Evolutionary conservation across 2,113 vertebrate genomes (phyloP).

Genomic region (Etia nguti): DNA sequence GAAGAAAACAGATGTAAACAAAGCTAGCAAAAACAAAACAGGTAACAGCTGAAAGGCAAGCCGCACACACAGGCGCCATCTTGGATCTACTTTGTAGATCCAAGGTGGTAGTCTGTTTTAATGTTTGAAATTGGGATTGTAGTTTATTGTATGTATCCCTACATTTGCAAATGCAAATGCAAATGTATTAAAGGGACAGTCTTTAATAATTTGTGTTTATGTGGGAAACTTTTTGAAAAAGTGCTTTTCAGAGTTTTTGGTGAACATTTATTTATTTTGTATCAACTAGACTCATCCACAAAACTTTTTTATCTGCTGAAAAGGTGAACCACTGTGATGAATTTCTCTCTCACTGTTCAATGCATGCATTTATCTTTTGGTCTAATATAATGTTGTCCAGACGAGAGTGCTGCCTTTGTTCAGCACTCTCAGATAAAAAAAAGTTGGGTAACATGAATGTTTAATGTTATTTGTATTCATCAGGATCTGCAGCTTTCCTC

Average conservation of each 20-base stretch:
- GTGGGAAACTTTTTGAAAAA: neutral
- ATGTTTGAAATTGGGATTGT: neutral
- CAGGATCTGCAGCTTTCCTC: neutral
- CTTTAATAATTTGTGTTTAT: neutral
- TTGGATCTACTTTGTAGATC: too few relatives aligned
- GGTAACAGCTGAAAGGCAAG: too few relatives aligned
- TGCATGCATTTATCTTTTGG: neutral
- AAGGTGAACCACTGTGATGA: neutral
- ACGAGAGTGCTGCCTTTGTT: neutral
- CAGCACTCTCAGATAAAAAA: constrained; percentile 18
- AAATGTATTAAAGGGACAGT: neutral
- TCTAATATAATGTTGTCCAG: neutral
- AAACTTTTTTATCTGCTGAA: neutral
- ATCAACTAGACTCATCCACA: neutral
- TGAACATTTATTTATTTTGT: neutral
- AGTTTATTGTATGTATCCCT: neutral
- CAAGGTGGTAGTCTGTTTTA: neutral
- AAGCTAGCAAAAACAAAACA: too few relatives aligned
- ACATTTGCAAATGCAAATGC: neutral
- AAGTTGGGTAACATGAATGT: neutral
- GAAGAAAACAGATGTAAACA: too few relatives aligned
- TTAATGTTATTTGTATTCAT: constrained; percentile 11
- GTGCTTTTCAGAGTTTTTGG: neutral
- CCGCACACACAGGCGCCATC: too few relatives aligned
- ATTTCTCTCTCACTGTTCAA: neutral